A percentile compares a stretch with the other conserved stretches of the same genome.
These are phyloP conservation scores for Agrotis puta DNA, from an alignment of 2,888 invertebrate genomes.

Conservation along the genomic window DNA sequence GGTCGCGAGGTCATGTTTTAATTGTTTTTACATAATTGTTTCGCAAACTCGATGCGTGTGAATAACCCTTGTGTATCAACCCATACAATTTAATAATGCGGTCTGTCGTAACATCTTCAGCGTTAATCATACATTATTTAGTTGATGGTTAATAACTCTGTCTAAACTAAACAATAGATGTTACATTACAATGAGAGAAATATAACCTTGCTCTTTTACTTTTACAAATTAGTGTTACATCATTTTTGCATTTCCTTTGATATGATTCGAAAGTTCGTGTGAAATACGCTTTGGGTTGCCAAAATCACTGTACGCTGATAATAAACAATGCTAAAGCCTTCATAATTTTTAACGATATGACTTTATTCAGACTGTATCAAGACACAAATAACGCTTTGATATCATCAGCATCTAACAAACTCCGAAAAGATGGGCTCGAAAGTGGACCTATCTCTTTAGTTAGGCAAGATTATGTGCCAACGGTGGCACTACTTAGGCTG, in stretches of 20 bases:
- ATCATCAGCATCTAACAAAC: slow-evolving; percentile 28
- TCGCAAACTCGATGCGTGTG: slow-evolving; percentile 80
- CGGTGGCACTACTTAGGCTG: slow-evolving; percentile 58
- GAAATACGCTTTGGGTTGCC: background rate
- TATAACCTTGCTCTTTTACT: slow-evolving; percentile 57
- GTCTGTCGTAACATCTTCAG: slow-evolving; percentile 68
- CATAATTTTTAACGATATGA: background rate
- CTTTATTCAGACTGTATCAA: background rate
- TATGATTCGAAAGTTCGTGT: slow-evolving; percentile 47
- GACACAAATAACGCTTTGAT: background rate
- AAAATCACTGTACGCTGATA: background rate
- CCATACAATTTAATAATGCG: slow-evolving; percentile 67
- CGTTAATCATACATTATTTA: slow-evolving; percentile 65
- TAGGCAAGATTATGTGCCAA: slow-evolving; percentile 71
- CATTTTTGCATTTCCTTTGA: slow-evolving; percentile 36
- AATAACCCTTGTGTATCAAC: slow-evolving; percentile 79
- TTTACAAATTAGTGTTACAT: slow-evolving; percentile 55
- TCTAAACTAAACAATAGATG: slow-evolving; percentile 61
- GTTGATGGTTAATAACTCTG: slow-evolving; percentile 61
- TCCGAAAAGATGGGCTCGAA: slow-evolving; percentile 44
- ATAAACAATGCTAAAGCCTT: background rate
- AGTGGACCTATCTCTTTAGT: slow-evolving; percentile 65
- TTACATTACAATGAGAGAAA: slow-evolving; percentile 60
- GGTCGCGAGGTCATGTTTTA: slow-evolving; percentile 85
- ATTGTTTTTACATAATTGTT: slow-evolving; percentile 89